Base-by-base conservation (phyloP, 2,888 invertebrate genomes). In the Copidosoma aretas region DNA sequence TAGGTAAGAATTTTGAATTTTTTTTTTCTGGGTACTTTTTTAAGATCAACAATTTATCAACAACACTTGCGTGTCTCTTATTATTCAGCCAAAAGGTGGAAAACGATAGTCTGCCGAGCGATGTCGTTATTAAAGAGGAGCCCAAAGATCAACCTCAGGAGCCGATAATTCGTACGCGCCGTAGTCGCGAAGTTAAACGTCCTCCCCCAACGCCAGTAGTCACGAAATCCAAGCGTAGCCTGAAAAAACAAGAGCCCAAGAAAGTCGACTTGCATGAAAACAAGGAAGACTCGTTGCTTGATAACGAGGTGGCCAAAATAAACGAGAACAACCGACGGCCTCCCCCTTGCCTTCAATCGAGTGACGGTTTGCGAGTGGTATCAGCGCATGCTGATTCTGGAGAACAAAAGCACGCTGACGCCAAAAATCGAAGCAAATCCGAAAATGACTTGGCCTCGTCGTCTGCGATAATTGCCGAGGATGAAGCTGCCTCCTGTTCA, bases 291-390 rank as follows among this genome's bases (percentile, higher is more conserved):
- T 81, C 82, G 0, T 54, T 83, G 39, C 46, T 83, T 39, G 84
- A 84, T 56, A 78, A 83, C 70, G 84, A 84, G 59, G 84, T 84
- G 0, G 84, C 84, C 0, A 79, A 76, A 69, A 84, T 84, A n/a
- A 84, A 83, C 63, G 83, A 83, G 61, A 83, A 82, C 59, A 78
- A 76, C 70, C 39, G 71, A 72, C 46, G 15, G 43, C 15, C 75
- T 75, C 78, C 76, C 21, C 65, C 68, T 5, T 77, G 76, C 32
- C 68, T 72, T 1, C 77, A 77, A 22, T 71, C 76, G 1, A 62
- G 72, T 0, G 73, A 76, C 2, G 77, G 71, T 53, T 75, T 79
- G 15, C 66, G 82, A 24, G 82, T 81, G 24, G 80, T 81, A 22
- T 83, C 83, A 0, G 81, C 80, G 24, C 53, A 49, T 17, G 75